Base-by-base conservation (phyloP, 2,888 invertebrate species). In the Chelonus formosanus region DNA sequence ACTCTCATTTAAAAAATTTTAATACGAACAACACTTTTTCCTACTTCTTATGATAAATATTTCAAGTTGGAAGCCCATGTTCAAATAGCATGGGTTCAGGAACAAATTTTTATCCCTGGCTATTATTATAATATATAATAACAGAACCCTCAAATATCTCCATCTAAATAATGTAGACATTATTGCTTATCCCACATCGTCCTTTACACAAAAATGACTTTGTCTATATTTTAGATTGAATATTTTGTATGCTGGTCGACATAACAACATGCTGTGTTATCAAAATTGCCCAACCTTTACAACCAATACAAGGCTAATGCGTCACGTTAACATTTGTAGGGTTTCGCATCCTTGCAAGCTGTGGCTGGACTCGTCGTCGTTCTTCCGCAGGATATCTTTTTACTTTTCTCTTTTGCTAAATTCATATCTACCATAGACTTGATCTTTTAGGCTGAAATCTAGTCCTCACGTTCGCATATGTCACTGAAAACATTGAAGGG, bases 231-330 rank as follows among this genome's bases (percentile, higher is more conserved):
- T 20, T 20, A 20, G 20, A 20, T 2, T 20, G 20, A 20, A 70
- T 73, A 78, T 80, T 83, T 81, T 75, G 83, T 83, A 83, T 83
- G 81, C 82, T 75, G 77, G 73, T 77, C 80, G 77, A 80, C 82
- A 80, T 79, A 80, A 82, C 82, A 82, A 83, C 83, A 82, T 82
- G 83, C 80, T 82, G 83, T 77, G 82, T 82, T 83, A 83, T 82
- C 83, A 81, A 78, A 83, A 82, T 83, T 81, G 80, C 80, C 71
- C 65, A 67, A 56, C 70, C 69, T 68, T 70, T 70, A 67, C 69
- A 57, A 69, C 70, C 68, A 67, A 71, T 71, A 70, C 68, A 65
- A 53, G 75, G 78, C 80, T 83, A 83, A 83, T 83, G 80, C 80
- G 76, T 75, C 80, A 78, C 83, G 83, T 83, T 83, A 83, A 83